Conservation (phyloP, 2,797 vertebrate species). For the Pangasius macronema region DNA sequence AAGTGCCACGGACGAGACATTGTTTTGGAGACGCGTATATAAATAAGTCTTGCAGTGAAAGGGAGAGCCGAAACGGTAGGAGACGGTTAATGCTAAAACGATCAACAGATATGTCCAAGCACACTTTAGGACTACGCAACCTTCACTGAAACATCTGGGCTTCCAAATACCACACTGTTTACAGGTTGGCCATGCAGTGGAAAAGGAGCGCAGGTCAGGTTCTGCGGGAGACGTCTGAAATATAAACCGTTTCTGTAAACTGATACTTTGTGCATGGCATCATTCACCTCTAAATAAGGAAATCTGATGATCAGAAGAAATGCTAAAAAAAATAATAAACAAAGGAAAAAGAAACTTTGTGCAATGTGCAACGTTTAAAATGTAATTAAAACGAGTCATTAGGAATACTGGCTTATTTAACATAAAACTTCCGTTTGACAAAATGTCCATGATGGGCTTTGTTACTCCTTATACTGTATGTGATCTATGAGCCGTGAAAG, state of each 20-base stretch:
- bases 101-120: constrained; percentile 57
- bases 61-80: background rate
- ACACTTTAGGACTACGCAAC: constrained; percentile 74
- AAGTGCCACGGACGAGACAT: constrained; percentile 47
- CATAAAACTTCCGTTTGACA: constrained; percentile 16
- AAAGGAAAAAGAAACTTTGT: constrained; percentile 10
- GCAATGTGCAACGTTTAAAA: constrained; percentile 44
- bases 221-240: constrained; percentile 5
- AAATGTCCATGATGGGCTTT: constrained; percentile 29
- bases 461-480: constrained; percentile 34
- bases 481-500: constrained; percentile 26
- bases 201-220: constrained; percentile 15
- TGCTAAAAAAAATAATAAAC: constrained; percentile 3
- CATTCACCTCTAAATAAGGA: constrained; percentile 22
- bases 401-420: constrained; percentile 48
- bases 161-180: constrained; percentile 35
- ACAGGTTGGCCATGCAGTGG: background rate
- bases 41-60: constrained; percentile 40
- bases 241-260: constrained; percentile 25
- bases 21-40: constrained; percentile 25
- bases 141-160: constrained; percentile 73
- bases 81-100: constrained; percentile 45
- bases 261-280: constrained; percentile 27
- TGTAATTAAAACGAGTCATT: constrained; percentile 28
- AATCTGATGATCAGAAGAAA: constrained; percentile 25